Base-by-base conservation (phyloP, 2,113 vertebrate species). In the Propithecus coquereli region DNA sequence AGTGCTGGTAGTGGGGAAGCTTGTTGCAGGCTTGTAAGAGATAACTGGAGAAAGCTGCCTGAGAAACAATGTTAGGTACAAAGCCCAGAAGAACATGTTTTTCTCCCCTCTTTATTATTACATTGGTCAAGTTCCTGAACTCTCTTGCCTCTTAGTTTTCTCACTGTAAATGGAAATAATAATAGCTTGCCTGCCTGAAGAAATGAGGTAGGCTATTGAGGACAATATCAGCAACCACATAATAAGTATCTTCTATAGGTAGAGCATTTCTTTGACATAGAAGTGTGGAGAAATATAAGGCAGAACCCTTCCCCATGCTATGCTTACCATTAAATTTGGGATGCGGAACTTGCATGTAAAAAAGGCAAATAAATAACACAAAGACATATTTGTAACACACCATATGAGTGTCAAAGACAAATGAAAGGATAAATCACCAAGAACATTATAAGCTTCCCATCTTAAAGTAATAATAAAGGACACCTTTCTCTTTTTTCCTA, bases 21-120 rank as follows among this genome's bases (percentile, higher is more conserved):
- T 86, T 77, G 90, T 79, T 84, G 70, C 18, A 76, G 23, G 30
- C 93, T 80, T 91, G 74, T 91, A 63, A 91, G 43, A 93, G 86
- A 95, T 89, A 96, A 96, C 37, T 20, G 2, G 85, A 76, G 47
- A 68, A 80, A 95, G 45, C 4, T 91, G 70, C 45, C 66, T 70
- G 22, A 74, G 71, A 74, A 81, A 80, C 65, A 63, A 6, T 40
- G 32, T 40, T 91, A 70, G 40, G 25, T 71, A 77, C 82, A 94
- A 81, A 92, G 87, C 37, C 71, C 20, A 45, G 23, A 91, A 80
- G 70, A 84, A 85, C 90, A 71, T 47, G 82, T 8, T 79, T 89
- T 91, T 59, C 25, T 52, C 17, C 18, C 32, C 47, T 70, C 23
- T 77, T 82, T 61, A 13, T 94, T 97, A 83, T 80, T 70, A 59